Evolutionary conservation across 1,140 invertebrate species (phyloP), one percentile per base, ranked within the genome.

Genomic region (Heliconius melpomene): DNA sequence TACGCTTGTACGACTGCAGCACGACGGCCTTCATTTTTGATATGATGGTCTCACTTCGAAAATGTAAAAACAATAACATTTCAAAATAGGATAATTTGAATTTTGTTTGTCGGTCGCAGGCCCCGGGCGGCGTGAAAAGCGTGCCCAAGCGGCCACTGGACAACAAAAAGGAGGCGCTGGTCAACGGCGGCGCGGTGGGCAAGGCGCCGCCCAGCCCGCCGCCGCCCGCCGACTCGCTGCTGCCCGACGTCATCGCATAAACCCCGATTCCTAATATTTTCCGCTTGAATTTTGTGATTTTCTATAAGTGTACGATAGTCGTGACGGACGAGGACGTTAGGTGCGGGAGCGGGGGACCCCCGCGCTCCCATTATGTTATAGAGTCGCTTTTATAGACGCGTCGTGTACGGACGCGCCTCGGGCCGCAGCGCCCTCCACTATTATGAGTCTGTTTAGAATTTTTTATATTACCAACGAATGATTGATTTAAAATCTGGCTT

Each of bases 391-490:
- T 90, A 91, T 89, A 90, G 88, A 88, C 83, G 86, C 50, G 50
- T 52, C 50, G 50, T 87, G 87, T 88, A 89, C 81, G 71, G 23
- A 29, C 60, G 60, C 71, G 71, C 71, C 36, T 76, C 72, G 72
- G 66, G 76, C 26, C 75, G 60, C 60, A 38, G 71, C 71, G 71
- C 32, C 71, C 90, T 91, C 85, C 88, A 92, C 87, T 90, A 89
- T 89, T 88, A 90, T 88, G 87, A 92, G 90, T 91, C 90, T 90
- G 90, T 92, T 93, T 93, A 92, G 92, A 91, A 92, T 91, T 94
- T 52, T 94, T 94, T 94, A 94, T 94, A 94, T 94, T 94, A 93
- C 91, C 90, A 90, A 93, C 93, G 91, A 93, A 93, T 89, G 88
- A 93, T 91, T 93, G 90, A 93, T 90, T 91, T 90, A 85, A 93